Conservation (phyloP, 2,113 vertebrate genomes). For the Sylvia atricapilla region DNA sequence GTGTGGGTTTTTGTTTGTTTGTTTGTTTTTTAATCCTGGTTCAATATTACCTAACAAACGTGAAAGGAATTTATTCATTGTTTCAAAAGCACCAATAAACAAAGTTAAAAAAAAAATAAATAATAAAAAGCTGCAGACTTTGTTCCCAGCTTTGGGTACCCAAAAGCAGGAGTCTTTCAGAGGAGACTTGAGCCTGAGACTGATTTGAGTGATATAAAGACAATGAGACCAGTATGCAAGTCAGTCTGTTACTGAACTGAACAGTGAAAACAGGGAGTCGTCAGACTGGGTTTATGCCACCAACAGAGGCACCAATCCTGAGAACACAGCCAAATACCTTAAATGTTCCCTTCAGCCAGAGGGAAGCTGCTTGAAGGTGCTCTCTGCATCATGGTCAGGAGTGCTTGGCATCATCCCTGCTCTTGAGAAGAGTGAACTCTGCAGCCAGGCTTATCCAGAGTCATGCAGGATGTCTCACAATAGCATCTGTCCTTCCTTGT, state of each 20-base stretch:
- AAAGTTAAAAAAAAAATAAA: neutral
- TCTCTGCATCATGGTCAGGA: accelerated
- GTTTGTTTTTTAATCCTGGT: neutral
- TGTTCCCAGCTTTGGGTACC: neutral
- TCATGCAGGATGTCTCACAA: neutral
- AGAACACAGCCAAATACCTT: neutral
- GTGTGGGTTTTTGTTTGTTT: neutral
- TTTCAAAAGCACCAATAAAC: neutral
- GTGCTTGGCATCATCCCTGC: too few species aligned
- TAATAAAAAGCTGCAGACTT: neutral
- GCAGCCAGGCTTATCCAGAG: neutral
- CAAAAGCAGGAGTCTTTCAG: neutral
- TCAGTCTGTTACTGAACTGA: neutral
- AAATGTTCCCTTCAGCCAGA: neutral
- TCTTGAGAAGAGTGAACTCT: neutral
- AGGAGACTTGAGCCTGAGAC: neutral
- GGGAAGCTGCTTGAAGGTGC: neutral
- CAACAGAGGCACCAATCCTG: neutral
- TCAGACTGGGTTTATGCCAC: neutral
- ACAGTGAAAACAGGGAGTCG: neutral
- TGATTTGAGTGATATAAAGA: neutral
- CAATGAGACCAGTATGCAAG: neutral
- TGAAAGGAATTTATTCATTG: neutral
- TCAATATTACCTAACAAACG: neutral
- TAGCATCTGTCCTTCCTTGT: neutral